Evolutionary conservation across 2,888 invertebrate species (phyloP).

Genomic region (Apamea crenata): DNA sequence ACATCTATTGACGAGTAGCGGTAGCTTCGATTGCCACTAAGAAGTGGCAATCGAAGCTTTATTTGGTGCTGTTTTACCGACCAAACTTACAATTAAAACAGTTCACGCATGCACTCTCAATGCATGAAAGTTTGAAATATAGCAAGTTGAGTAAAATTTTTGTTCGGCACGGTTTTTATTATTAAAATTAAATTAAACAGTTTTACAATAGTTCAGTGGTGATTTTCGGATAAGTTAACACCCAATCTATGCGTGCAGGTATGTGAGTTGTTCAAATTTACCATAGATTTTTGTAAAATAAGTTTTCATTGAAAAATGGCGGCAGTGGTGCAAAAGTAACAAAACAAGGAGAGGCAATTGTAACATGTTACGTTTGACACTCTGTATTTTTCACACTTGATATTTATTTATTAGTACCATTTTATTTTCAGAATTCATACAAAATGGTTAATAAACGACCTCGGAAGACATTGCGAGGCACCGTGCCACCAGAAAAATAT

Average conservation of each 20-base stretch:
- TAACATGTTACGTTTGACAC: not conserved
- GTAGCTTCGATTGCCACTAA: too few species aligned
- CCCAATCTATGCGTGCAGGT: too few species aligned
- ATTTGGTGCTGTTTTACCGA: constrained; percentile 3
- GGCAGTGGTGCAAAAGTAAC: too few species aligned
- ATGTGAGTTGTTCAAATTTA: too few species aligned
- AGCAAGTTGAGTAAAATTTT: not conserved
- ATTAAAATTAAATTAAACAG: too few species aligned
- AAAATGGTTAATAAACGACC: constrained; percentile 14
- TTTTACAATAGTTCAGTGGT: too few species aligned
- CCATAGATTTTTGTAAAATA: too few species aligned
- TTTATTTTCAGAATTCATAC: not conserved
- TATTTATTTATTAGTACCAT: not conserved
- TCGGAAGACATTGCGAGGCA: too few species aligned
- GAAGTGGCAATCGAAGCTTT: not conserved
- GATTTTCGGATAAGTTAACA: too few species aligned
- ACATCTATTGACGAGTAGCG: too few species aligned
- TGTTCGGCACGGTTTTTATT: not conserved
- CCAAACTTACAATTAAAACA: constrained; percentile 1
- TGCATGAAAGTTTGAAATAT: not conserved
- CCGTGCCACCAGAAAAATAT: too few species aligned
- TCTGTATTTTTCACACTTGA: not conserved
- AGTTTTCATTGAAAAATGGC: too few species aligned
- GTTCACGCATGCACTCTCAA: not conserved
- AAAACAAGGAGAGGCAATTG: not conserved